phyloP scores from a whole-genome alignment of 2,113 vertebrate genomes.

The Pangasianodon hypophthalmus region DNA sequence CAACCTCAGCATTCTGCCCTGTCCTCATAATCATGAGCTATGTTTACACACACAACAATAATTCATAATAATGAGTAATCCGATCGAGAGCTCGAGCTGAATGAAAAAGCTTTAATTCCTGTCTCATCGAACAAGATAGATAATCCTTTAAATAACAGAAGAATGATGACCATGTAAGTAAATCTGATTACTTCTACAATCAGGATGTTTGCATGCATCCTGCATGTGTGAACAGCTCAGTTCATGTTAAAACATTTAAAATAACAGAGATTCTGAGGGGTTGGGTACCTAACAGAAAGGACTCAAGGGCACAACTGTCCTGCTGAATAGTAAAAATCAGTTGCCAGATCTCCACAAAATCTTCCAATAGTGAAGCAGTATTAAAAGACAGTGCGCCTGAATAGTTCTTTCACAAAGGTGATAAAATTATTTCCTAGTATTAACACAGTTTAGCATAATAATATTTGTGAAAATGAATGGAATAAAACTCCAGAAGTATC shows the following conservation, averaged over 20 bases:
- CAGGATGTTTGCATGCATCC: not conserved
- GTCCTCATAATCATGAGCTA: not conserved
- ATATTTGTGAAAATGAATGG: not conserved
- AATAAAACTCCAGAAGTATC: not conserved
- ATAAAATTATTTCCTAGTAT: not conserved
- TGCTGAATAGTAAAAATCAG: not conserved
- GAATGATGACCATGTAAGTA: not conserved
- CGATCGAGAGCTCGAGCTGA: not conserved
- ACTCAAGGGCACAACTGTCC: not conserved
- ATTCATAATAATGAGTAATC: not conserved
- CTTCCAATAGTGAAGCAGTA: too few relatives aligned
- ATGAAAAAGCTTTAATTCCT: not conserved
- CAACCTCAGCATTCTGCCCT: constrained; percentile 15
- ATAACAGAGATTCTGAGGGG: not conserved
- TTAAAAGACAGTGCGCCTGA: not conserved
- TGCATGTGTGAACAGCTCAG: not conserved
- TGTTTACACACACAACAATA: not conserved
- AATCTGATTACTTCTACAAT: not conserved
- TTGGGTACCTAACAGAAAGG: not conserved
- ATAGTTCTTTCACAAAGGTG: not conserved
- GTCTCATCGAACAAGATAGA: not conserved
- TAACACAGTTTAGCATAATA: not conserved
- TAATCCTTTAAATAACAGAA: not conserved
- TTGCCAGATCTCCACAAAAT: too few relatives aligned
- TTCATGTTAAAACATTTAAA: not conserved